Conservation (phyloP, 2,888 invertebrate genomes). For the Leucania comma region DNA sequence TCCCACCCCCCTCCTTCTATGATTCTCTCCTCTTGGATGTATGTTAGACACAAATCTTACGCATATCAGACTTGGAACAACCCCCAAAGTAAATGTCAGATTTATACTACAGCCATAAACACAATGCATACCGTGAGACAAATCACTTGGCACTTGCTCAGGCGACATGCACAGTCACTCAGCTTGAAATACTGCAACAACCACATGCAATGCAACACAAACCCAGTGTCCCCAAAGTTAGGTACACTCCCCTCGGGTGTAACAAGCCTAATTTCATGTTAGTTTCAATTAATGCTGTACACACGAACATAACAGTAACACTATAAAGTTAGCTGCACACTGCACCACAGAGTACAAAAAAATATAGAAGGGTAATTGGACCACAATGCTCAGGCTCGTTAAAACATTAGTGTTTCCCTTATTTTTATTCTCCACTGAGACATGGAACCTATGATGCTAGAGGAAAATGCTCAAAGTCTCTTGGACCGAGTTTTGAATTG, state of each 20-base stretch:
- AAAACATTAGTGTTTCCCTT: too few relatives aligned
- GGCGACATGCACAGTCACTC: constrained; percentile 30
- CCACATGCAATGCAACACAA: constrained; percentile 7
- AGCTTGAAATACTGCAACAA: constrained; percentile 35
- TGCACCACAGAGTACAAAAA: constrained; percentile 24
- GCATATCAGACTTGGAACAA: constrained; percentile 10
- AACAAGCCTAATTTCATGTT: constrained; percentile 50
- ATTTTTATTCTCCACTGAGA: too few relatives aligned
- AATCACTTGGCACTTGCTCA: constrained; percentile 43
- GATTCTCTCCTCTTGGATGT: background rate
- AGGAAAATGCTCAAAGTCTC: too few relatives aligned
- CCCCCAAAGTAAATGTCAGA: constrained; percentile 26
- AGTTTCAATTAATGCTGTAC: constrained; percentile 60
- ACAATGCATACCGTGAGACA: constrained; percentile 22
- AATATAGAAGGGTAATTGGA: background rate
- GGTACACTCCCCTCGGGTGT: constrained; percentile 34
- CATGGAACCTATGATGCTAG: too few relatives aligned
- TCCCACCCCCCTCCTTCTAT: background rate
- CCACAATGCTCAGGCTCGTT: too few relatives aligned
- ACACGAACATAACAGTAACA: constrained; percentile 63
- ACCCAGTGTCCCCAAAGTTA: constrained; percentile 48
- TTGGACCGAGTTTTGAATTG: too few relatives aligned
- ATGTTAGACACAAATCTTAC: constrained; percentile 22
- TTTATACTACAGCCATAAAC: constrained; percentile 27
- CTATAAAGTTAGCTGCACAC: constrained; percentile 62